phyloP scores from a whole-genome alignment of 2,113 vertebrate genomes.

The Tetrao urogallus region DNA sequence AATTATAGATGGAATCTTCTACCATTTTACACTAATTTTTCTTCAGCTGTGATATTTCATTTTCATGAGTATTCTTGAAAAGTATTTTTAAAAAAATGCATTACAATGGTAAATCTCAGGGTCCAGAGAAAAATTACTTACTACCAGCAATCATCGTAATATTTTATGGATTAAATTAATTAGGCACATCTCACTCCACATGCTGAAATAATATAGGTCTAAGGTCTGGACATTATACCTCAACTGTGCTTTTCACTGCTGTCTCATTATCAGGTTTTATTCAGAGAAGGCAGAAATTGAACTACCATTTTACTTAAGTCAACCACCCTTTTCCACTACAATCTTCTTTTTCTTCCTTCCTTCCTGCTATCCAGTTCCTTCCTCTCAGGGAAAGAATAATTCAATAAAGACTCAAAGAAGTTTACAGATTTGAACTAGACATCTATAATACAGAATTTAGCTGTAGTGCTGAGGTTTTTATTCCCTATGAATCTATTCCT shows the following conservation, averaged over 20 bases:
- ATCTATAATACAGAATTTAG: background rate
- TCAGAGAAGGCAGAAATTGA: background rate
- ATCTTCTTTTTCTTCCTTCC: background rate
- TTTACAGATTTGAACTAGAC: background rate
- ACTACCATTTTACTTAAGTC: background rate
- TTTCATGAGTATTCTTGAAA: background rate
- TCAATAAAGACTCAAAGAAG: background rate
- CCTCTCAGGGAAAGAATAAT: background rate
- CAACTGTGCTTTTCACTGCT: background rate
- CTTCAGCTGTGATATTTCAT: background rate
- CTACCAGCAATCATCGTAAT: background rate
- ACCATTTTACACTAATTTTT: background rate
- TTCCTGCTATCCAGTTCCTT: background rate
- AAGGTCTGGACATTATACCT: background rate
- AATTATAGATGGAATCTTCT: background rate
- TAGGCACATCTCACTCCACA: background rate
- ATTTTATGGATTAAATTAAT: constrained; percentile 1
- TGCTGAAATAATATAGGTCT: background rate
- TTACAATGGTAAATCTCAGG: background rate
- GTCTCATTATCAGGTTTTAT: background rate
- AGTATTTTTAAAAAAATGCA: background rate
- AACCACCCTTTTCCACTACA: background rate
- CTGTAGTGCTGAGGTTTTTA: background rate
- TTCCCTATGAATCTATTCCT: background rate
- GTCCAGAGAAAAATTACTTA: background rate